These are phyloP conservation scores for Anseranas semipalmata DNA, from an alignment of 2,113 vertebrate species.

Conservation along the genomic window DNA sequence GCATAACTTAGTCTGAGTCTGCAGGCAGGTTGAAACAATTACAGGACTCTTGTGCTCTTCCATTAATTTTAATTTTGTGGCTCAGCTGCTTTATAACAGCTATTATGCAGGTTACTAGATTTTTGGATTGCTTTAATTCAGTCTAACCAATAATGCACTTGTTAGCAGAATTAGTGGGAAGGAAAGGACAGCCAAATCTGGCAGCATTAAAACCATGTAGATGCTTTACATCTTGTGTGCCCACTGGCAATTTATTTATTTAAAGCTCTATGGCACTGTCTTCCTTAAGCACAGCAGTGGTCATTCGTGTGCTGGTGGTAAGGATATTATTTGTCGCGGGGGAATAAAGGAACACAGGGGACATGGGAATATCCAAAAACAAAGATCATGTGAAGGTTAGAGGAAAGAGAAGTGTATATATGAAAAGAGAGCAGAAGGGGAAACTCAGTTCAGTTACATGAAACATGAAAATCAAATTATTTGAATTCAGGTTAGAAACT, in stretches of 20 bases:
- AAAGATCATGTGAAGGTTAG: background rate
- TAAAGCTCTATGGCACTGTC: background rate
- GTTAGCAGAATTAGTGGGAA: background rate
- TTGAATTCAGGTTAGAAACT: background rate
- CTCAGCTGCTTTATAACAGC: background rate
- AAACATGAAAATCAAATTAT: background rate
- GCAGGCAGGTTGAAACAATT: background rate
- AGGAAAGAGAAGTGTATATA: background rate
- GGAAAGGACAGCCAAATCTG: background rate
- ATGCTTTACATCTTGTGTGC: background rate
- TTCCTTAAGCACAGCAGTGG: background rate
- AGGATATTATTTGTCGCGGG: background rate
- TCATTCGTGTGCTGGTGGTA: background rate
- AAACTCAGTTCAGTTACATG: background rate
- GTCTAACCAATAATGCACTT: background rate
- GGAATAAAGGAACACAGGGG: background rate
- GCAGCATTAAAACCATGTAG: accelerated
- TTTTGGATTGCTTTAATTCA: background rate
- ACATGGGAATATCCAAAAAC: background rate
- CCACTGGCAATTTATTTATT: background rate
- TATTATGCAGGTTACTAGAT: background rate
- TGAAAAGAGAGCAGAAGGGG: background rate
- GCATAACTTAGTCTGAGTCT: background rate
- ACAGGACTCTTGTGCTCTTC: background rate
- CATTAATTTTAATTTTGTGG: background rate